These are phyloP conservation scores for Tachypleus tridentatus DNA, from an alignment of 1,140 invertebrate genomes.

Conservation along the genomic window DNA sequence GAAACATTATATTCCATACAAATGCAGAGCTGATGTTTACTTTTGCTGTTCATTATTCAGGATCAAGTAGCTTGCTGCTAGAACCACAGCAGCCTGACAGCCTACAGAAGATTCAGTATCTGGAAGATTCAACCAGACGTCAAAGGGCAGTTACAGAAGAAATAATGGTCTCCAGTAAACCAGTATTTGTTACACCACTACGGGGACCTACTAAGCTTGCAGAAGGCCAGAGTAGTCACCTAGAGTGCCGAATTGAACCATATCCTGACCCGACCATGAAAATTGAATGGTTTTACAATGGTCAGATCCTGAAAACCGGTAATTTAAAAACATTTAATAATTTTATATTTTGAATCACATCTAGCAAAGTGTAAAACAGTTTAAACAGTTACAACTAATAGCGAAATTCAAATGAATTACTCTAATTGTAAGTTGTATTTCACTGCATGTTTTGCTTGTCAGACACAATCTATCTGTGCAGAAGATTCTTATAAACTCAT, in stretches of 20 bases:
- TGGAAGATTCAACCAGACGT: slow-evolving; percentile 71
- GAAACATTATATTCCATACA: no score
- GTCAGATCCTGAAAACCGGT: slow-evolving; percentile 42
- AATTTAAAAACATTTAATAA: slow-evolving; percentile 35
- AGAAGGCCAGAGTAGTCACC: slow-evolving; percentile 76
- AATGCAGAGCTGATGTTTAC: no score
- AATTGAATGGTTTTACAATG: slow-evolving; percentile 64
- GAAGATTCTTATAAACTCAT: no score
- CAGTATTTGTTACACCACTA: slow-evolving; percentile 70
- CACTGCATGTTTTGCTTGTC: no score
- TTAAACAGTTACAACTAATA: no score
- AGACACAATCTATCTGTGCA: no score
- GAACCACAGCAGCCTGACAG: slow-evolving; percentile 89
- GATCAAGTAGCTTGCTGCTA: slow-evolving; percentile 71
- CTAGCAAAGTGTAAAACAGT: no score
- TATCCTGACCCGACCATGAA: slow-evolving; percentile 78
- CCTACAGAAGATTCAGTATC: slow-evolving; percentile 75
- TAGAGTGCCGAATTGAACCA: slow-evolving; percentile 55
- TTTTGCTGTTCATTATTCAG: slow-evolving; percentile 40
- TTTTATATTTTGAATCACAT: no score
- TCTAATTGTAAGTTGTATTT: no score
- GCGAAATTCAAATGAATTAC: no score
- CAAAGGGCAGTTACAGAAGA: slow-evolving; percentile 48
- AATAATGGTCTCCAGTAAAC: slow-evolving; percentile 38
- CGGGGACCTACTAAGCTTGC: slow-evolving; percentile 64